A percentile compares a stretch with the other conserved stretches of the same genome.
Conservation (phyloP, 2,797 vertebrate genomes). For the Anabacerthia variegaticeps region DNA sequence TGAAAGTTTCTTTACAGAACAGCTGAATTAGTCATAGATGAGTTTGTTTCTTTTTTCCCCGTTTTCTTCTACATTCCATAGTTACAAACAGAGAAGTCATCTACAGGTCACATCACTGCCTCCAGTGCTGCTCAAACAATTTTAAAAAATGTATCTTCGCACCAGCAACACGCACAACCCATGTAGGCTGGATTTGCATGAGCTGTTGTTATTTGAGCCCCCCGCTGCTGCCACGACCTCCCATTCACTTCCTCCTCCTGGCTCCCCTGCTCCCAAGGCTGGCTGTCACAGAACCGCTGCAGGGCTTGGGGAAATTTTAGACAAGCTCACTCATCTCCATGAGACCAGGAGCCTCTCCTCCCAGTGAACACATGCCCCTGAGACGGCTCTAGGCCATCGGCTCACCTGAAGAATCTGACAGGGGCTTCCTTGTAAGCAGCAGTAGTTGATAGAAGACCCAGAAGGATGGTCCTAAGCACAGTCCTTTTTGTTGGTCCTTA, state of each 20-base stretch:
- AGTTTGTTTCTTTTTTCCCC: not conserved
- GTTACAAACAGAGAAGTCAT: conserved; percentile 74
- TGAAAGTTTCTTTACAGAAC: not conserved
- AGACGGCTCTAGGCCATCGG: conserved; percentile 18
- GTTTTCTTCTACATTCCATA: conserved; percentile 73
- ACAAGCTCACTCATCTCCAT: conserved; percentile 34
- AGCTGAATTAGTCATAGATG: conserved; percentile 12
- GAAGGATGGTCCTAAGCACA: not conserved
- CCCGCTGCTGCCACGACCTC: not conserved
- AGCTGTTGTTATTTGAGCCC: not conserved
- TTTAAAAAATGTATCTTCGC: conserved; percentile 56
- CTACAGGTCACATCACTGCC: conserved; percentile 73
- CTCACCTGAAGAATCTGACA: not conserved
- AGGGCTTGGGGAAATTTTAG: conserved; percentile 47
- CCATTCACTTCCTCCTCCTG: conserved; percentile 22
- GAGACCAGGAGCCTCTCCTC: not conserved
- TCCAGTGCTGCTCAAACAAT: conserved; percentile 66
- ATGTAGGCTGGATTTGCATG: not conserved
- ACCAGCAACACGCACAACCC: conserved; percentile 35
- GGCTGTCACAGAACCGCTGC: not conserved
- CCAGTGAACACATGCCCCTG: not conserved
- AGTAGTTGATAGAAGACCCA: conserved; percentile 19
- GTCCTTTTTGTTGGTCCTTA: not conserved
- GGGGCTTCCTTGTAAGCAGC: conserved; percentile 46
- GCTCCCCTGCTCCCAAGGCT: not conserved